Percentiles rank a stretch among this genome's conserved stretches.
phyloP scores from a whole-genome alignment of 2,113 vertebrate species.

The Amblyopsis rosae region DNA sequence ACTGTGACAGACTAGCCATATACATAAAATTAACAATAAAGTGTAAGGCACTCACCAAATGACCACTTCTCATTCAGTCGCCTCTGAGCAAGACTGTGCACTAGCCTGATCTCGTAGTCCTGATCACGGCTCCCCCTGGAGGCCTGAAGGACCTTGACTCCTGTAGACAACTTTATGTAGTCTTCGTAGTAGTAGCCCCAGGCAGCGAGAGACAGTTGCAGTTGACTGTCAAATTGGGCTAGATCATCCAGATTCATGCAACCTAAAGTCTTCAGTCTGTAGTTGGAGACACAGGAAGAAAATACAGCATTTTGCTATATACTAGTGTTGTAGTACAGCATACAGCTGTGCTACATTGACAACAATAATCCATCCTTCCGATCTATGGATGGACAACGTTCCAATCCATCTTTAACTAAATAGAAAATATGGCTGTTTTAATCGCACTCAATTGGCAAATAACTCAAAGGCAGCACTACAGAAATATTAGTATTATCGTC shows the following conservation, averaged over 20 bases:
- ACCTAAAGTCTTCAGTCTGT: conserved; percentile 77
- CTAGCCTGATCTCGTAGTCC: conserved; percentile 80
- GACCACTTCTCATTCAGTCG: conserved; percentile 84
- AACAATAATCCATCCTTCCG: too few species aligned
- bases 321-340: not conserved
- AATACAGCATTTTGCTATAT: conserved; percentile 2
- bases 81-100: conserved; percentile 78
- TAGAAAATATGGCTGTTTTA: not conserved
- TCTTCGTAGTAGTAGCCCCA: conserved; percentile 83
- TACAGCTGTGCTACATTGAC: not conserved
- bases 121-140: conserved; percentile 75
- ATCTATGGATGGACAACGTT: too few species aligned
- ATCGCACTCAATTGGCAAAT: conserved; percentile 1
- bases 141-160: conserved; percentile 76
- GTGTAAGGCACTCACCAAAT: conserved; percentile 64
- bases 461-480: too few species aligned
- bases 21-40: not conserved
- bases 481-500: too few species aligned
- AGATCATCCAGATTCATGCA: conserved; percentile 80
- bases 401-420: not conserved
- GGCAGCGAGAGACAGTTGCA: conserved; percentile 77
- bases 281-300: not conserved
- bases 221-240: conserved; percentile 77
- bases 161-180: conserved; percentile 78
- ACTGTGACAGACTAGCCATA: not conserved